Evolutionary conservation across 35 echinoderm and acorn worm genomes (phyloP), one percentile per base, ranked within the genome.

Genomic region (Lytechinus pictus): DNA sequence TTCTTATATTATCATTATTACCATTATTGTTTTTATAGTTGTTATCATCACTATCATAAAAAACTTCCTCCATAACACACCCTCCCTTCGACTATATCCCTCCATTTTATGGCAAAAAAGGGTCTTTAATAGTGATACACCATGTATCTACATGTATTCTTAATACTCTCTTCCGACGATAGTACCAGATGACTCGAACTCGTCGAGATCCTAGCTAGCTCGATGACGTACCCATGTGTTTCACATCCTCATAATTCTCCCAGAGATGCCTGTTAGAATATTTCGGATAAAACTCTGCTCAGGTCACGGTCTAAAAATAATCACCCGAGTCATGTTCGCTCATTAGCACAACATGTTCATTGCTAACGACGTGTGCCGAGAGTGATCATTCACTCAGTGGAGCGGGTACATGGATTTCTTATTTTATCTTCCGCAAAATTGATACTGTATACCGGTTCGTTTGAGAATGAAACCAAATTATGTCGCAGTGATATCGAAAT

Each of bases 191-290:
- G 66, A 79, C 66, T 79, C 66, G 19, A 4, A 79, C 66, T 16
- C 66, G 8, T 24, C 8, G 16, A 79, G 66, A 44, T 44, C 0
- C 33, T 44, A 44, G 33, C 33, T 44, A 44, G 33, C 33, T 44
- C 66, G 66, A 79, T 79, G 66, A 16, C n/a, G 66, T 6, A 79
- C 19, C 66, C 66, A 79, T 79, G 66, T 79, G 66, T 79, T 79
- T 79, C 66, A 24, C 21, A 79, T 79, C 66, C 5, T 24, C 19
- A 79, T 24, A 79, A 79, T 79, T n/a, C 21, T 4, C 66, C 4
- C 19, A 79, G n/a, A 79, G 66, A 79, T 79, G 66, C 66, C 66
- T 79, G 66, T 79, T 79, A 79, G n/a, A 79, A 79, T 79, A 79
- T 79, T 79, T 79, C 14, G 19, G 66, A 19, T 79, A 79, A 58